These are phyloP conservation scores for Germaria angustata DNA, from an alignment of 2,888 invertebrate species.

Conservation along the genomic window DNA sequence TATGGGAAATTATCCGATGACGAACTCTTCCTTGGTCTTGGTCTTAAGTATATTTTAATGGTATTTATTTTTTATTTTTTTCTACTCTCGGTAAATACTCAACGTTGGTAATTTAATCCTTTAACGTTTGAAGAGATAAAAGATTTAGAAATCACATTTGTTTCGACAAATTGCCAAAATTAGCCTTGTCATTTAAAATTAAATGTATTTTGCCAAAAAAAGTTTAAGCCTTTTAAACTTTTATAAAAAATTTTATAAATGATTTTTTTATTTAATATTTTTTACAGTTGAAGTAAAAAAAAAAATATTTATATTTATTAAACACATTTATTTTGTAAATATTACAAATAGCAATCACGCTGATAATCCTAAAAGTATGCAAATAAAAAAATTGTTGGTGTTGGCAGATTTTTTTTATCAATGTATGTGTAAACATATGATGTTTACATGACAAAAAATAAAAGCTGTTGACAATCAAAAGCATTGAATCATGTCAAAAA, in stretches of 20 bases:
- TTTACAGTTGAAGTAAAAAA: neutral
- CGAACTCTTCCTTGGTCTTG: no score
- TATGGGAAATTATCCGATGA: no score
- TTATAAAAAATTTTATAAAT: no score
- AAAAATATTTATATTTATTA: conserved; percentile 19
- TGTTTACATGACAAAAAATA: neutral
- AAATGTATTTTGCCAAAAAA: no score
- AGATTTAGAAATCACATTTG: neutral
- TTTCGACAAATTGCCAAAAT: neutral
- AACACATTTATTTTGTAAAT: conserved; percentile 30
- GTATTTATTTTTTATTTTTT: neutral
- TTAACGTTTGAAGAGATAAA: neutral
- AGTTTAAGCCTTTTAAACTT: no score
- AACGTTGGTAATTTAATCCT: no score
- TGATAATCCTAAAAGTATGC: neutral
- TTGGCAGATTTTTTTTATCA: neutral
- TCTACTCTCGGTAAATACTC: no score
- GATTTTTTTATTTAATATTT: no score
- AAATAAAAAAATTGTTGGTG: neutral
- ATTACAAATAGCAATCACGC: conserved; percentile 7
- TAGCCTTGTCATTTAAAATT: neutral
- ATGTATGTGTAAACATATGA: no score
- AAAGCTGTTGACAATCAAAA: neutral
- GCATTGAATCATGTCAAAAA: neutral
- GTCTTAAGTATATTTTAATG: no score